Base-by-base conservation (phyloP, 2,797 vertebrate species). In the Myiotriccus ornatus region DNA sequence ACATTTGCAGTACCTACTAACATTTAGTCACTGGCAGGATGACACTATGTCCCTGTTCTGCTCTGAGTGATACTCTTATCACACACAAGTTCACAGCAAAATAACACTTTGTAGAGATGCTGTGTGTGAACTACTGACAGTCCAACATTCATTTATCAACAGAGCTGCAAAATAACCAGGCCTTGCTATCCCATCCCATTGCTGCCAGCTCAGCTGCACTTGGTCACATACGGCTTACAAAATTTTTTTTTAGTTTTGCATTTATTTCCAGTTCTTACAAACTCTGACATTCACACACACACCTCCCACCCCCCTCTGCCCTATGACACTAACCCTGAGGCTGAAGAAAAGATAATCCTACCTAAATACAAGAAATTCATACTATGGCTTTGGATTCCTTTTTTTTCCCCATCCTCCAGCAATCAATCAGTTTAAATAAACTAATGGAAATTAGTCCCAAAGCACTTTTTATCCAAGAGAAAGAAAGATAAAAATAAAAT, bases 231-330 rank as follows among this genome's bases (percentile, higher is more conserved):
- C 0, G 57, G 34, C 44, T 64, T 14, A 56, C 0, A 5, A 64
- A 46, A 9, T 55, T 62, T 43, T 47, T 9, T 53, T 57, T 37
- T 49, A 41, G 5, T 57, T 84, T 35, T 44, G 35, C 8, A 50
- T 57, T 68, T 76, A 43, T 67, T 69, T 47, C 9, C 25, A 55
- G 46, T 52, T 76, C n/a, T 49, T 35, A 76, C 13, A 59, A 70
- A 87, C 50, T 62, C 24, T 44, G 35, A 70, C 28, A 67, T 6
- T 14, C 13, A 35, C 35, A 19, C 2, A 37, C 9, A 43, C 65
- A 34, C 8, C 28, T 13, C 2, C 2, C 22, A 1, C 0, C 11
- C 15, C 15, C 11, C 1, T 2, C 4, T 52, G 22, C n/a, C 44
- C 49, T 27, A 5, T 32, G 15, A 47, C 37, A 52, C 83, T 64